phyloP scores from a whole-genome alignment of 2,888 invertebrate species.

The Axea sp. region DNA sequence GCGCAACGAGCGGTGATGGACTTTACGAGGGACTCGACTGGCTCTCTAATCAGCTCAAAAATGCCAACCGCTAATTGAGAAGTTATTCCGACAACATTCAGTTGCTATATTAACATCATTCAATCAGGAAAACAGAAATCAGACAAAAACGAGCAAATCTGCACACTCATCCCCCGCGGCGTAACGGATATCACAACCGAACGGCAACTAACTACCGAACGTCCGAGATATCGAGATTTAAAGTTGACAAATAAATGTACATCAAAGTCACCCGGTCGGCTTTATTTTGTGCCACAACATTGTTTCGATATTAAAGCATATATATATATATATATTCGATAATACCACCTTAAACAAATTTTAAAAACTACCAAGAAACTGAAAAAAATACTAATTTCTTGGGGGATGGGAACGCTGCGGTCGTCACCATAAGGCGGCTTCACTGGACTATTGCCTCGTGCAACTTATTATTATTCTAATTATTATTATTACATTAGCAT shows the following conservation, averaged over 20 bases:
- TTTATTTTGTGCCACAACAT: conserved; percentile 55
- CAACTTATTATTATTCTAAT: conserved; percentile 73
- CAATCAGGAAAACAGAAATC: conserved; percentile 66
- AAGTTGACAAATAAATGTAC: conserved; percentile 62
- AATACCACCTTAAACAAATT: conserved; percentile 33
- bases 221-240: conserved; percentile 63
- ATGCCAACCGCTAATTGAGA: conserved; percentile 92
- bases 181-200: conserved; percentile 44
- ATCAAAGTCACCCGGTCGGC: conserved; percentile 48
- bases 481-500: conserved; percentile 75
- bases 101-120: conserved; percentile 75
- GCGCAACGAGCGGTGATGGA: conserved; percentile 99
- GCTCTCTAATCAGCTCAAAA: conserved; percentile 99
- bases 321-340: conserved; percentile 47
- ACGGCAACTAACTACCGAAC: conserved; percentile 61
- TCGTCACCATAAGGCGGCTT: conserved; percentile 1
- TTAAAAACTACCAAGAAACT: conserved; percentile 17
- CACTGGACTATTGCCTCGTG: conserved; percentile 75
- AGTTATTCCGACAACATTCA: conserved; percentile 72
- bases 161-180: conserved; percentile 70
- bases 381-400: conserved; percentile 18
- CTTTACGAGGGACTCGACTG: conserved; percentile 99
- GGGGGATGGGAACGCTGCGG: conserved; percentile 27
- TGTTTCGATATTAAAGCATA: conserved; percentile 48
- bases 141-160: conserved; percentile 62